These are phyloP conservation scores for Campylorhamphus procurvoides DNA, from an alignment of 2,113 vertebrate genomes.

Conservation along the genomic window DNA sequence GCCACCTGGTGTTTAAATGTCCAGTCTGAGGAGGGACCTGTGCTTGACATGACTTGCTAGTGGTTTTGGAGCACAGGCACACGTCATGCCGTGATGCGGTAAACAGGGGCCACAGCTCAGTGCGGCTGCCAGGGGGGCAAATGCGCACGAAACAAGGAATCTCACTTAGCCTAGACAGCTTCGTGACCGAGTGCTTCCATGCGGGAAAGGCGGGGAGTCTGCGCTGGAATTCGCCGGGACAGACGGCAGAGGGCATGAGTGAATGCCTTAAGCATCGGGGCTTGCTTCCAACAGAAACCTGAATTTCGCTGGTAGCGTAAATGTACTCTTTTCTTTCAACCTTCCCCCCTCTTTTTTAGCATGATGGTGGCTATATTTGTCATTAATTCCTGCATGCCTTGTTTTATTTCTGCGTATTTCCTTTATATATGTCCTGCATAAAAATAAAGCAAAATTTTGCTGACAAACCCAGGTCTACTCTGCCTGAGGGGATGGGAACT, in stretches of 20 bases:
- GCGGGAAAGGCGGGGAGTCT: rapidly evolving
- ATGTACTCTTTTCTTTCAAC: neutral
- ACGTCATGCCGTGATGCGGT: rapidly evolving
- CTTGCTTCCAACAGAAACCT: neutral
- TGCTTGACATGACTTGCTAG: rapidly evolving
- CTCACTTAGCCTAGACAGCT: rapidly evolving
- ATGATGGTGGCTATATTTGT: neutral
- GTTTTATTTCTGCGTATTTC: neutral
- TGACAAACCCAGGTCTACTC: neutral
- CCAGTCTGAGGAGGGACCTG: neutral
- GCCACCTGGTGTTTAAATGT: conserved; percentile 65
- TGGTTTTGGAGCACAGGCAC: rapidly evolving
- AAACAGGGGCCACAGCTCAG: neutral
- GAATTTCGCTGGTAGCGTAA: neutral
- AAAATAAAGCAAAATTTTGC: neutral
- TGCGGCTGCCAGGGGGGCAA: neutral
- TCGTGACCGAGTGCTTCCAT: rapidly evolving
- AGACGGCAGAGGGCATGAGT: conserved; percentile 72
- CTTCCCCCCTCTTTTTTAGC: rapidly evolving
- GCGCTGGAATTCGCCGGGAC: conserved; percentile 1
- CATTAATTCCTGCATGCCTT: neutral
- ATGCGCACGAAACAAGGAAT: rapidly evolving
- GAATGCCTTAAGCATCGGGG: neutral
- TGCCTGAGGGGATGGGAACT: neutral
- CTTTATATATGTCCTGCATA: neutral